A percentile compares a stretch with the other conserved stretches of the same genome.
Evolutionary conservation across 2,113 vertebrate genomes (phyloP).

Genomic region (Haemorhous mexicanus): DNA sequence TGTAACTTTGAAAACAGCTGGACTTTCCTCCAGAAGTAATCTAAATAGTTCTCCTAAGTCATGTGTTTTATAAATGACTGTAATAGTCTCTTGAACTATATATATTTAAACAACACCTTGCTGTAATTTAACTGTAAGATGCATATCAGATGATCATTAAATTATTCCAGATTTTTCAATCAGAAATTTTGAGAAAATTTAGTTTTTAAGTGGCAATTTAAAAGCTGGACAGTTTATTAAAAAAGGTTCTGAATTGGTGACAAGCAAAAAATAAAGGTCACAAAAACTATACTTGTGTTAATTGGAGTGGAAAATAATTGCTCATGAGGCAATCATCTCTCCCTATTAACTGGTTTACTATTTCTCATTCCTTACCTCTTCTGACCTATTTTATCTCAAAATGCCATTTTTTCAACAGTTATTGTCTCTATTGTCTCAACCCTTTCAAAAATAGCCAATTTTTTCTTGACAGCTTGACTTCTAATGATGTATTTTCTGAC

Average conservation of each 20-base stretch:
- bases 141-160: neutral
- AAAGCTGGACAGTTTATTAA: neutral
- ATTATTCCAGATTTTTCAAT: neutral
- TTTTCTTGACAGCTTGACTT: neutral
- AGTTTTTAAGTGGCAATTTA: neutral
- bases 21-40: neutral
- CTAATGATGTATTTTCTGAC: neutral
- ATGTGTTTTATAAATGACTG: neutral
- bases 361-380: neutral
- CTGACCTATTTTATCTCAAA: neutral
- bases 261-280: neutral
- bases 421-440: neutral
- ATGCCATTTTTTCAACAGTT: neutral
- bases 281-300: neutral
- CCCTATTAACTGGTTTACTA: neutral
- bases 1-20: neutral
- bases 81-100: neutral
- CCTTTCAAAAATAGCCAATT: neutral
- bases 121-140: neutral
- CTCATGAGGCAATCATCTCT: accelerated
- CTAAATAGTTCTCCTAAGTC: neutral
- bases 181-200: neutral
- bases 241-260: neutral
- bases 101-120: neutral
- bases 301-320: neutral